phyloP scores from a whole-genome alignment of 37 sponge, comb jelly and placozoan genomes.

The Eunapius fragilis region DNA sequence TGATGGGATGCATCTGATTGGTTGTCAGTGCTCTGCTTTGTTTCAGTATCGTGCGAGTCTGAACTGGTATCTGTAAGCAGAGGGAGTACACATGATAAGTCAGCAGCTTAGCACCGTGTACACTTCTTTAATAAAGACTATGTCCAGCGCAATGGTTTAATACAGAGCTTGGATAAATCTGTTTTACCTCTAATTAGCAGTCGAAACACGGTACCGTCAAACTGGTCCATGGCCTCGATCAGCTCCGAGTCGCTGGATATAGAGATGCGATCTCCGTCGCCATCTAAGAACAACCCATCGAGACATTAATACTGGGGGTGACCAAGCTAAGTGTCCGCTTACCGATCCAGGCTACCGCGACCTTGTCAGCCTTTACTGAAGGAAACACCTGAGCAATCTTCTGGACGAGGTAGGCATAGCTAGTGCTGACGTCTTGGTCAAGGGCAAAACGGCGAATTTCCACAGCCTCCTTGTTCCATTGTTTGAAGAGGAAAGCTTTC shows the following conservation, averaged over 20 bases:
- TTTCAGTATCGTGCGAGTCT: not conserved
- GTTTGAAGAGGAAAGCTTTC: slow-evolving; percentile 43
- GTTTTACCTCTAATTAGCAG: slow-evolving; percentile 29
- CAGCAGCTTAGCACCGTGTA: too few relatives aligned
- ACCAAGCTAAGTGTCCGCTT: not conserved
- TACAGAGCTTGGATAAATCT: not conserved
- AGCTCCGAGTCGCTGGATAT: slow-evolving; percentile 83
- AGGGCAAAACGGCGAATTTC: slow-evolving; percentile 79
- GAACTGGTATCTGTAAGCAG: not conserved
- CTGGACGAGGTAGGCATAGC: slow-evolving; percentile 67
- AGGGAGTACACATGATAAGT: not conserved
- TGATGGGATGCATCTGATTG: not conserved
- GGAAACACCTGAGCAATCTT: slow-evolving; percentile 70
- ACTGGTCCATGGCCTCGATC: slow-evolving; percentile 65
- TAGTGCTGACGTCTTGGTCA: slow-evolving; percentile 74
- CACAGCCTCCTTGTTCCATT: slow-evolving; percentile 48
- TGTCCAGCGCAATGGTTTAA: too few relatives aligned
- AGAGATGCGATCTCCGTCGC: slow-evolving; percentile 64
- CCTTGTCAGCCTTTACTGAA: slow-evolving; percentile 3
- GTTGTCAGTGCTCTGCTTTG: not conserved
- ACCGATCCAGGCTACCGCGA: slow-evolving; percentile 60
- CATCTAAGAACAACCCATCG: slow-evolving; percentile 46
- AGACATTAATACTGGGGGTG: not conserved
- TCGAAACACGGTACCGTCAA: slow-evolving; percentile 63
- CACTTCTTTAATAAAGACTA: too few relatives aligned